Evolutionary conservation across 1,140 invertebrate genomes (phyloP).

Genomic region (Zaprionus africanus): DNA sequence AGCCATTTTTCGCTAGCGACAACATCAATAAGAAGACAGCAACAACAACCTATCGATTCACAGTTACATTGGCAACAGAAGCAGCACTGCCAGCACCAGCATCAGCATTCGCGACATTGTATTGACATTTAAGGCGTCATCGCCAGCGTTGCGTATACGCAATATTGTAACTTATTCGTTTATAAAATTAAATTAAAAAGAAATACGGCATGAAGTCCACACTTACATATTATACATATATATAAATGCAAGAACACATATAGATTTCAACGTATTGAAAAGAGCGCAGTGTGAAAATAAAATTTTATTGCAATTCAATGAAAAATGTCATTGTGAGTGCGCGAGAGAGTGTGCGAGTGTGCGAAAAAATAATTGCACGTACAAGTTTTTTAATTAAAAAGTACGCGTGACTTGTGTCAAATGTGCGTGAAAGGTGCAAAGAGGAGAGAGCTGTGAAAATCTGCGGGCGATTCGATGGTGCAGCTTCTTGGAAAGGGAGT

Average conservation of each 20-base stretch:
- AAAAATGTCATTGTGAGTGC: conserved; percentile 33
- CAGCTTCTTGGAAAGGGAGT: neutral
- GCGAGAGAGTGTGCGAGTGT: conserved; percentile 7
- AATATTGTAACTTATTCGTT: conserved; percentile 49
- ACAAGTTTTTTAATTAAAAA: conserved; percentile 82
- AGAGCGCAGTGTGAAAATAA: conserved; percentile 22
- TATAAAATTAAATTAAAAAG: conserved; percentile 20
- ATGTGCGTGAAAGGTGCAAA: conserved; percentile 62
- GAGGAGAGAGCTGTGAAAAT: conserved; percentile 18
- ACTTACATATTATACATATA: neutral
- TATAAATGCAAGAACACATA: neutral
- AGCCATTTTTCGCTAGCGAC: conserved; percentile 46
- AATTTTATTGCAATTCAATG: conserved; percentile 58
- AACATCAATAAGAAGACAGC: conserved; percentile 31
- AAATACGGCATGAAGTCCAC: conserved; percentile 4
- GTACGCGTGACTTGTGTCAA: conserved; percentile 72
- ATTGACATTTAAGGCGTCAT: conserved; percentile 60
- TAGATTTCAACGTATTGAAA: conserved; percentile 9
- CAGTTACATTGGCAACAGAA: conserved; percentile 1
- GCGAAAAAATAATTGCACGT: conserved; percentile 71
- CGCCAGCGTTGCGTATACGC: conserved; percentile 53
- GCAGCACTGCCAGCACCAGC: neutral
- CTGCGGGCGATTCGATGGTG: neutral
- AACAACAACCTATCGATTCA: neutral
- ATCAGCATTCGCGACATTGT: conserved; percentile 52